Percentiles rank a stretch among this genome's conserved stretches.
These are phyloP conservation scores for Zygogramma bicolorata DNA, from an alignment of 2,888 invertebrate genomes.

Conservation along the genomic window DNA sequence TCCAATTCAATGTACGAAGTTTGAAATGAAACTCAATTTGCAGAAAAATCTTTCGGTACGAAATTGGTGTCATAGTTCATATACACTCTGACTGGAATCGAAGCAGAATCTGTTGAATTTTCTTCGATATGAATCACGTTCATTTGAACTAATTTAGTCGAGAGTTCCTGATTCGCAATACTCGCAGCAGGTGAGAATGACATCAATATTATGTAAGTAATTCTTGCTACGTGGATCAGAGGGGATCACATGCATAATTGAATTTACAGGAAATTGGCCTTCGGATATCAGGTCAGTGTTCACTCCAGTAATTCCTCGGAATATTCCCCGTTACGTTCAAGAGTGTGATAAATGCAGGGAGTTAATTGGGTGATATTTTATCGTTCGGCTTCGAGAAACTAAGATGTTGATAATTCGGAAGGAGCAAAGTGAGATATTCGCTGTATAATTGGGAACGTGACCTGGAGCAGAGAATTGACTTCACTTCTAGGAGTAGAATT, in stretches of 20 bases:
- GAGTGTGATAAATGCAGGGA: too few relatives aligned
- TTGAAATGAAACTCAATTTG: too few relatives aligned
- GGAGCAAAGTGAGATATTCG: not conserved
- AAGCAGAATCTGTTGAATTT: too few relatives aligned
- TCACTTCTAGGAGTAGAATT: not conserved
- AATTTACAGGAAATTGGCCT: not conserved
- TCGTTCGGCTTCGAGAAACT: not conserved
- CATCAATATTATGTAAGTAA: not conserved
- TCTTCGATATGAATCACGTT: not conserved
- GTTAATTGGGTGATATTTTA: too few relatives aligned
- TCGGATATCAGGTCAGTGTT: not conserved
- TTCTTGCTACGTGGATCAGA: not conserved
- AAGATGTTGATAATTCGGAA: not conserved
- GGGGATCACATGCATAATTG: not conserved
- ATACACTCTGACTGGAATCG: too few relatives aligned
- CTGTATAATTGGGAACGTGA: not conserved
- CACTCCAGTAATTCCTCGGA: too few relatives aligned
- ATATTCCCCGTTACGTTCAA: too few relatives aligned
- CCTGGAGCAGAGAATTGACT: not conserved
- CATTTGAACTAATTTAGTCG: too few relatives aligned
- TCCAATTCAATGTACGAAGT: too few relatives aligned
- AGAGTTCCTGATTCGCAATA: not conserved
- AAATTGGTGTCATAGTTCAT: too few relatives aligned
- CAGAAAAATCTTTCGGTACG: too few relatives aligned
- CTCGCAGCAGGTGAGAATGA: not conserved